phyloP scores from a whole-genome alignment of 1,140 invertebrate species.

The Augochlora pura region DNA sequence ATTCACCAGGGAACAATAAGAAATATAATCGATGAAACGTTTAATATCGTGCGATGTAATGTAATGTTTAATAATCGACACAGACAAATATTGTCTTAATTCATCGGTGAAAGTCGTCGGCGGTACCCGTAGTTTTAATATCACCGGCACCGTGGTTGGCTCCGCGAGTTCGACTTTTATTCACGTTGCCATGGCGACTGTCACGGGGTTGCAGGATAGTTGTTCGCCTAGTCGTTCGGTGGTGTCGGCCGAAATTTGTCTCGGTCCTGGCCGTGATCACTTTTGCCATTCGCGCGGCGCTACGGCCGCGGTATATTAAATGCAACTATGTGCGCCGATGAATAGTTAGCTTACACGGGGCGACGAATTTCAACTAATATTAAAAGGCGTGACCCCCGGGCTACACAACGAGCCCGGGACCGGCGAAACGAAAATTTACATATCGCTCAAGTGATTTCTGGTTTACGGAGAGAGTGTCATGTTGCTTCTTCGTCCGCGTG shows the following conservation, averaged over 20 bases:
- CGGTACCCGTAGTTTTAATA: constrained; percentile 25
- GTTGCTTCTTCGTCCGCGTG: no score
- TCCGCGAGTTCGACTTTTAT: constrained; percentile 11
- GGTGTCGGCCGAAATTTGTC: constrained; percentile 11
- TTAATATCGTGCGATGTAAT: no score
- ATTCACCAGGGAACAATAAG: no score
- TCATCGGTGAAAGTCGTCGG: background rate
- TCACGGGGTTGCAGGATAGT: background rate
- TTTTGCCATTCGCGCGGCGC: background rate
- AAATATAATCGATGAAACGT: no score
- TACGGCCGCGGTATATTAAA: background rate
- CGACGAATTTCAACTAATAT: constrained; percentile 22
- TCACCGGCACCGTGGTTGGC: no score
- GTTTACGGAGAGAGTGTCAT: background rate
- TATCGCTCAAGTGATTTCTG: constrained; percentile 16
- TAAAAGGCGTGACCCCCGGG: background rate
- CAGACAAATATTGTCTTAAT: constrained; percentile 2
- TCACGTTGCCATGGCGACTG: background rate
- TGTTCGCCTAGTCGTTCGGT: background rate
- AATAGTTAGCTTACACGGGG: constrained; percentile 35
- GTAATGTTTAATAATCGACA: no score
- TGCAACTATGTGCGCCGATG: constrained; percentile 9
- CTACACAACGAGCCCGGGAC: background rate
- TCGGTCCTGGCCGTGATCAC: background rate
- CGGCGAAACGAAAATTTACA: constrained; percentile 30